Evolutionary conservation across 2,888 invertebrate genomes (phyloP).

Genomic region (Parelbella ahira): DNA sequence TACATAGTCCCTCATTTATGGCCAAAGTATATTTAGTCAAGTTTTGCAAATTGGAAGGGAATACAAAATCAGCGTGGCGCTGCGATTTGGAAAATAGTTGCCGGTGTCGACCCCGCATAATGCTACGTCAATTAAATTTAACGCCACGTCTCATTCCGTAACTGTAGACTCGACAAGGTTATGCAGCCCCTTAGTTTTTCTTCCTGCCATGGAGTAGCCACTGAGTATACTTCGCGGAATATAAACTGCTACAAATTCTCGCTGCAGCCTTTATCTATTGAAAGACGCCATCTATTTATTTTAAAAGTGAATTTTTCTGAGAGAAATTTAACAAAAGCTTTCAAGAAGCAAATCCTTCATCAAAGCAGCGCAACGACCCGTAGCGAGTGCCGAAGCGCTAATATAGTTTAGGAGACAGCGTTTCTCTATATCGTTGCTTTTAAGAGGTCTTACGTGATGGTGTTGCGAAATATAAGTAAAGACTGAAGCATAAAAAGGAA

Average conservation of each 20-base stretch:
- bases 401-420: conserved; percentile 62
- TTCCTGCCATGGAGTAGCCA: conserved; percentile 2
- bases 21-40: conserved; percentile 50
- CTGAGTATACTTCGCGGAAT: conserved; percentile 14
- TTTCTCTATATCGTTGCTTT: conserved; percentile 34
- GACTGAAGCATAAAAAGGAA: conserved; percentile 28
- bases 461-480: conserved; percentile 35
- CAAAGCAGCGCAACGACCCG: conserved; percentile 65
- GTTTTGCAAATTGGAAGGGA: conserved; percentile 42
- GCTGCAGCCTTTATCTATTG: conserved; percentile 40
- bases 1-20: conserved; percentile 64
- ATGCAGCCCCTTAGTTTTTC: conserved; percentile 5
- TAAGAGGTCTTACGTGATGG: conserved; percentile 35
- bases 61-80: conserved; percentile 39
- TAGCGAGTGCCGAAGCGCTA: conserved; percentile 55
- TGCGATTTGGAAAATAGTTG: conserved; percentile 19
- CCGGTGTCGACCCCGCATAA: conserved; percentile 12
- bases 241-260: conserved; percentile 38
- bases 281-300: conserved; percentile 51
- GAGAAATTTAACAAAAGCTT: conserved; percentile 68
- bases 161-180: conserved; percentile 4
- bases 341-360: conserved; percentile 71
- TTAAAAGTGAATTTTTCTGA: conserved; percentile 48
- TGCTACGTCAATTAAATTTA: conserved; percentile 32
- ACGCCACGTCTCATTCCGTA: conserved; percentile 9